Evolutionary conservation across 1,140 invertebrate species (phyloP), one percentile per base, ranked within the genome.

Genomic region (Brachionus rubens): DNA sequence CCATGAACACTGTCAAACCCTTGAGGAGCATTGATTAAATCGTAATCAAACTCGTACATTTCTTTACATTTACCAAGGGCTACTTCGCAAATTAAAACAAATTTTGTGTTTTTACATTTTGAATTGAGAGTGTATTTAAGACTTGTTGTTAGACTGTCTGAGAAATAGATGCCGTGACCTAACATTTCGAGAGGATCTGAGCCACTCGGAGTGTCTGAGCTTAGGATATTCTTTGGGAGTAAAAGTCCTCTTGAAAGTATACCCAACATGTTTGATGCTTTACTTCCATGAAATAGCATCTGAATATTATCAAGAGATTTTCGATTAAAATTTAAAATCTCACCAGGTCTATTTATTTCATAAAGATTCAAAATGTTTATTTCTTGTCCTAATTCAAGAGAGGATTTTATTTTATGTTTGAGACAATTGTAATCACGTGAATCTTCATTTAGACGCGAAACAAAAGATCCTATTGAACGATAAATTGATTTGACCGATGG

Each of bases 91-190:
- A 85, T 68, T 52, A 83, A 56, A 79, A 85, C 79, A 59, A 85
- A 75, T 26, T 82, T 75, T 21, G 79, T 79, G 3, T 82, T 80
- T 43, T 47, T 77, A 10, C 21, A 19, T 3, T 10, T 19, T 3
- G 47, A 59, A 3, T 12, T 24, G 12, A 47, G 12, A 43, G 40
- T 19, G 43, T 77, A 40, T 56, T 76, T 78, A 3, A 76, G 1
- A 75, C 67, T 65, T 9, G 46, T 82, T 80, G 80, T 81, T 12
- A 80, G 78, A 30, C 79, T 78, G 78, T 81, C 81, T 12, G 82
- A 81, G 79, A 85, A 85, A 77, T 85, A 85, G 16, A 85, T 82
- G 36, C 83, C 83, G 77, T 78, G 68, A 36, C 83, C 83, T 41
- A 85, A 80, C 76, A 79, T 80, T 40, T 76, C 78, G 4, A 75